Conservation (phyloP, 2,113 vertebrate genomes). For the Prochilodus magdalenae region DNA sequence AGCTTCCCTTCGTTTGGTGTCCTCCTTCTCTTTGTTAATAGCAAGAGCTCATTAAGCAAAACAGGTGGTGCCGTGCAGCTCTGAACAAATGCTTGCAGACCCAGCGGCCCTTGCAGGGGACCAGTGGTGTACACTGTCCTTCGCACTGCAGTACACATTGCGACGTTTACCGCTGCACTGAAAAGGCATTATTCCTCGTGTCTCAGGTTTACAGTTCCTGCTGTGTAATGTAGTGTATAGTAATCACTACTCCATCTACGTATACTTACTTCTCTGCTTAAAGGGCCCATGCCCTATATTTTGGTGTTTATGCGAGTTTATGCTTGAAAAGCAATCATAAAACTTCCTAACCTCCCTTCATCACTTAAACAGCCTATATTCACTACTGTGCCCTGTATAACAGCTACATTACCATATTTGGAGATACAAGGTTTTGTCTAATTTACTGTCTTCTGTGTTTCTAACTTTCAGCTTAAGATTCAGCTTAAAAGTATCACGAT, state of each 20-base stretch:
- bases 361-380: too few species aligned
- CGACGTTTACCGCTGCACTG: neutral
- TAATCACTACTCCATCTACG: neutral
- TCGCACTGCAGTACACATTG: neutral
- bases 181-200: neutral
- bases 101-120: neutral
- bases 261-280: neutral
- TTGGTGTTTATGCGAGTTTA: too few species aligned
- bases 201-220: neutral
- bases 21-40: neutral
- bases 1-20: neutral
- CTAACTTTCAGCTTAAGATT: too few species aligned
- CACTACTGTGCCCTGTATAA: too few species aligned
- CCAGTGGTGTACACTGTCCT: neutral
- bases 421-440: too few species aligned
- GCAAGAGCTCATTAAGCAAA: constrained; percentile 18
- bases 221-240: neutral
- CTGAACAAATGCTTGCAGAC: constrained; percentile 6
- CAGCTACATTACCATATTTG: too few species aligned
- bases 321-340: too few species aligned
- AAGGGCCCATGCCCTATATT: too few species aligned
- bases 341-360: too few species aligned
- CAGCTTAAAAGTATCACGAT: too few species aligned
- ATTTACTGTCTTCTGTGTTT: too few species aligned
- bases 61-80: constrained; percentile 20